Percentiles rank a stretch among this genome's conserved stretches.
Conservation (phyloP, 2,113 vertebrate species). For the Halichoeres trimaculatus region DNA sequence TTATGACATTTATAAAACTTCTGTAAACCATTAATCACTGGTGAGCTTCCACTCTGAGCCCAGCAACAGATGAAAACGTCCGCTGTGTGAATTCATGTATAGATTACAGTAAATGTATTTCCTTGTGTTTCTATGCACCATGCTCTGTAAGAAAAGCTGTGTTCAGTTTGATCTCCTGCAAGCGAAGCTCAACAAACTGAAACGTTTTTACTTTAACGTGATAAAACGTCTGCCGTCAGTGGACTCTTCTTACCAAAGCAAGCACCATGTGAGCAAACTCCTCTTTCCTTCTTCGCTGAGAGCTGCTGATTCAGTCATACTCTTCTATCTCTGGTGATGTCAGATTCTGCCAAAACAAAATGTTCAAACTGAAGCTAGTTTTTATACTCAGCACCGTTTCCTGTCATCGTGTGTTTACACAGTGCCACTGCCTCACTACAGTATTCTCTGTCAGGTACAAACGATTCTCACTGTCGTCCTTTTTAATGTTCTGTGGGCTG, state of each 20-base stretch:
- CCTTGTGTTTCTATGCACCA: neutral
- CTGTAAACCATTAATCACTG: too few species aligned
- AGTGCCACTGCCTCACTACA: constrained; percentile 52
- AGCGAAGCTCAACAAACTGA: constrained; percentile 13
- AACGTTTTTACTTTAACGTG: neutral
- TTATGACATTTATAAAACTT: too few species aligned
- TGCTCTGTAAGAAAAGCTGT: neutral
- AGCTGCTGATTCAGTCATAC: neutral
- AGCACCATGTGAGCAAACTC: neutral
- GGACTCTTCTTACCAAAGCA: constrained; percentile 34
- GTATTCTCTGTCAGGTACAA: constrained; percentile 36
- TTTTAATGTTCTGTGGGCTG: constrained; percentile 6
- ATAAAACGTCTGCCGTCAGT: neutral
- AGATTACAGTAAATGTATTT: neutral
- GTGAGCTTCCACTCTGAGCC: too few species aligned
- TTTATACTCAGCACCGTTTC: constrained; percentile 8
- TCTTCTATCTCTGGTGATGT: neutral
- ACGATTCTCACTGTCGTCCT: constrained; percentile 24
- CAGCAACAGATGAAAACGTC: too few species aligned
- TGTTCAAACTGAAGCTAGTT: neutral
- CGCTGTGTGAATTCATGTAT: neutral
- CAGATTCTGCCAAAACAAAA: constrained; percentile 8
- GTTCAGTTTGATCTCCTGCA: neutral
- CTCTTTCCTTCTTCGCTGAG: neutral
- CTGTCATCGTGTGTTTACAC: constrained; percentile 17